Evolutionary conservation across 2,888 invertebrate species (phyloP), one percentile per base, ranked within the genome.

Genomic region (Melieria picta): DNA sequence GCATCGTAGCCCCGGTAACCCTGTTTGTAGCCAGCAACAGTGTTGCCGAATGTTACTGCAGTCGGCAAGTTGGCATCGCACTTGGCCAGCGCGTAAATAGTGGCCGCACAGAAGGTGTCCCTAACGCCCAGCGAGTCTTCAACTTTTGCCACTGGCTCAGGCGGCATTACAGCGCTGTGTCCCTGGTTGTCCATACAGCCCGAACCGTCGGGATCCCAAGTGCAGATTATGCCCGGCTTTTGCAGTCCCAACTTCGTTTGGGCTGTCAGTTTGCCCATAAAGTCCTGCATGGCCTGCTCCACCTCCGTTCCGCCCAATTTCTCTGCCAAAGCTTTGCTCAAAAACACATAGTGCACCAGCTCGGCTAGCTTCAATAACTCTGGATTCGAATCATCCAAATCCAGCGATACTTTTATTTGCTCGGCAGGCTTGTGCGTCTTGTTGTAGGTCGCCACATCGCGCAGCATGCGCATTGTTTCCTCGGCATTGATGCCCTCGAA

Each of bases 111-210:
- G 79, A 93, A 92, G 1, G 91, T 91, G 78, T 93, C 92, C 0
- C 92, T 92, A 5, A 92, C 92, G 1, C 91, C 92, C 4, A 92
- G 85, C 0, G 91, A 90, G 79, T 92, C 92, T 0, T 90, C 87
- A 1, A 91, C 84, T 67, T 84, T 82, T 0, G 80, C 76, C 5
- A 13, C 13, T 13, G 6, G n/a, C 5, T n/a, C 10, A 0, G 90
- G 90, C 7, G 88, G 86, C 82, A 85, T 58, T 45, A 45, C 45
- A 84, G 82, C 61, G 80, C 82, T 72, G 9, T 81, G 79, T 1
- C 85, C 85, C 52, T 82, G 78, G 2, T 80, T 58, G 80, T 65
- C 90, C 92, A 93, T 0, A 91, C 88, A 78, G 88, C 88, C 72
- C 76, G 78, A 10, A 80, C 77, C 11, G 7, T 65, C 0, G 64